phyloP scores from a whole-genome alignment of 1,140 invertebrate species.

The Dreissena rostriformis region DNA sequence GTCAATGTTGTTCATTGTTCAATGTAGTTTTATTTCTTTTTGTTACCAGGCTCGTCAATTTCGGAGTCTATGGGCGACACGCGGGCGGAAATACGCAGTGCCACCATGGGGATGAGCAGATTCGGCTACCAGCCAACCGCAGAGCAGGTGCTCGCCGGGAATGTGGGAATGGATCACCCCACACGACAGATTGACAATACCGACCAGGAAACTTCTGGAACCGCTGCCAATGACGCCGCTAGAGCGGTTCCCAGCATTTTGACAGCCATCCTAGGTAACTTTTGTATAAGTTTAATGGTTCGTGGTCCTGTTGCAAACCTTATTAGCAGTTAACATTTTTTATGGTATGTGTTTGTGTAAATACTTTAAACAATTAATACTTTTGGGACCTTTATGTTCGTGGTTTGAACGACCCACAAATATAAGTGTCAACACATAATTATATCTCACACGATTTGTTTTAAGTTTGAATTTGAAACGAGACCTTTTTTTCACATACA shows the following conservation, averaged over 20 bases:
- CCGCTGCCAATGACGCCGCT: not conserved
- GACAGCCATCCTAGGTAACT: slow-evolving; percentile 32
- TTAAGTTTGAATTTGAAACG: too few species aligned
- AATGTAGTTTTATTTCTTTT: not conserved
- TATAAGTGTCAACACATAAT: too few species aligned
- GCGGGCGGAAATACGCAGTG: slow-evolving; percentile 39
- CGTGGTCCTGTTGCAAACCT: too few species aligned
- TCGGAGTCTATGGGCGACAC: slow-evolving; percentile 6
- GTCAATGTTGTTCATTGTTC: too few species aligned
- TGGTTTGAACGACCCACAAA: too few species aligned
- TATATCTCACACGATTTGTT: too few species aligned
- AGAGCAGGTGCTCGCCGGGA: slow-evolving; percentile 40
- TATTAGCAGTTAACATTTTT: too few species aligned
- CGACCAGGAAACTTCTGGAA: slow-evolving; percentile 20
- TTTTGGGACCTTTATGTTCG: too few species aligned
- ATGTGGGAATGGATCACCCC: slow-evolving; percentile 36
- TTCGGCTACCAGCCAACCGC: slow-evolving; percentile 44
- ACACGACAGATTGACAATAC: slow-evolving; percentile 41
- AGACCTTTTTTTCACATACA: too few species aligned
- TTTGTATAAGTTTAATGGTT: not conserved
- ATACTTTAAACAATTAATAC: too few species aligned
- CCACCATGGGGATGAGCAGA: slow-evolving; percentile 22
- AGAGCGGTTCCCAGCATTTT: slow-evolving; percentile 27
- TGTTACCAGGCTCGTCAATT: slow-evolving; percentile 28
- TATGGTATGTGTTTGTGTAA: too few species aligned